These are phyloP conservation scores for Cryptoprocta ferox DNA, from an alignment of 2,797 vertebrate species.

Conservation along the genomic window DNA sequence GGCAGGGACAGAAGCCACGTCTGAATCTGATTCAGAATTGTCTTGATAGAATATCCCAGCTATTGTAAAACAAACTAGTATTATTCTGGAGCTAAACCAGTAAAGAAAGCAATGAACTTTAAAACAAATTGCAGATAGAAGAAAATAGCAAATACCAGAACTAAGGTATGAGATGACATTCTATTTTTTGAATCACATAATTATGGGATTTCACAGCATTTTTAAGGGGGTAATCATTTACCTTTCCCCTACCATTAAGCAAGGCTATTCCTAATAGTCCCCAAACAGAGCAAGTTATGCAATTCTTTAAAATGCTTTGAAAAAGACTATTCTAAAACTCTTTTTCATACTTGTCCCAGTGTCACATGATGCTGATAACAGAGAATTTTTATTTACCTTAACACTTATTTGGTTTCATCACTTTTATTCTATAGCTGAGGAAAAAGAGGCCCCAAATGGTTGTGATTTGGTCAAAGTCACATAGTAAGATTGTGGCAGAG, in stretches of 20 bases:
- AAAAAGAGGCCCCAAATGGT: background rate
- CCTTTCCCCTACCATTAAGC: background rate
- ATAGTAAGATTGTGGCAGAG: background rate
- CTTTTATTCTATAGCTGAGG: background rate
- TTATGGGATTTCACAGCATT: background rate
- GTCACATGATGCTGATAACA: background rate
- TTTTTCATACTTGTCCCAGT: background rate
- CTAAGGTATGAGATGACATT: background rate
- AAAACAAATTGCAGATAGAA: background rate
- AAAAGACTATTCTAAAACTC: background rate
- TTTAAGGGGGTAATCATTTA: background rate
- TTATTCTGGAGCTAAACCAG: background rate
- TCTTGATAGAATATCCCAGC: background rate
- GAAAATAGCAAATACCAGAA: slow-evolving; percentile 6
- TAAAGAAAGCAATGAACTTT: background rate
- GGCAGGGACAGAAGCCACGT: background rate
- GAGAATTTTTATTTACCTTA: background rate
- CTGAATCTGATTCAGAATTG: background rate
- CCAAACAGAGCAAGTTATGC: background rate
- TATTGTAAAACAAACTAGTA: background rate
- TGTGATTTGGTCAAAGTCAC: background rate
- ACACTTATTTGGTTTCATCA: background rate
- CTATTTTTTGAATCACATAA: background rate
- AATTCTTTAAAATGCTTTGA: background rate
- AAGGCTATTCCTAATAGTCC: background rate